Conservation (phyloP, 2,888 invertebrate genomes). For the Torymus texanus region DNA sequence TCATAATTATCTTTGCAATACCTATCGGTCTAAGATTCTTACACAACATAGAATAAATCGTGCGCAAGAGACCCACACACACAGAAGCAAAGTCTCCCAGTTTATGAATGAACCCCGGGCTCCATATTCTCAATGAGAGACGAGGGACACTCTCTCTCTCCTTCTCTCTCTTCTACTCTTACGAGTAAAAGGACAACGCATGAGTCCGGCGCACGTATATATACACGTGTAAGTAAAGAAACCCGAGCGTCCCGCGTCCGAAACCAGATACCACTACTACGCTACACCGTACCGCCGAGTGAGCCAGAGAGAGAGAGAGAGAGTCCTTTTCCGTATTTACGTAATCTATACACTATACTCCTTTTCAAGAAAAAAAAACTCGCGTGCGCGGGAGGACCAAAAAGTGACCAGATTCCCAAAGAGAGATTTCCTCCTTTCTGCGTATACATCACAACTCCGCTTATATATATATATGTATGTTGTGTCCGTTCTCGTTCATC, state of each 20-base stretch:
- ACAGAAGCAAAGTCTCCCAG: slow-evolving; percentile 15
- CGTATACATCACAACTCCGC: neutral
- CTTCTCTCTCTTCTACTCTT: no score
- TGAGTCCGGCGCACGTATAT: slow-evolving; percentile 9
- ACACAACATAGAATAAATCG: no score
- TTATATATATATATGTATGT: neutral
- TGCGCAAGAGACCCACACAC: no score
- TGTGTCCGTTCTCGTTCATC: neutral
- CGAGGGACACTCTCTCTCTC: slow-evolving; percentile 11
- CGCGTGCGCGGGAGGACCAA: neutral
- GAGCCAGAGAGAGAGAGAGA: neutral
- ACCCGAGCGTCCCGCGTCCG: slow-evolving; percentile 33
- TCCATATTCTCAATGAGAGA: slow-evolving; percentile 41
- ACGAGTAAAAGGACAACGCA: slow-evolving; percentile 35
- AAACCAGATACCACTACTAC: slow-evolving; percentile 45
- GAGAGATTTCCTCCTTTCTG: slow-evolving; percentile 41
- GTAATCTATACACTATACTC: slow-evolving; percentile 60
- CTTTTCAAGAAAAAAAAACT: slow-evolving; percentile 37
- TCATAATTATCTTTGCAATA: no score
- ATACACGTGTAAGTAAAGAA: slow-evolving; percentile 46
- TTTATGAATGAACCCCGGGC: slow-evolving; percentile 24
- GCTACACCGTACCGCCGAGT: neutral
- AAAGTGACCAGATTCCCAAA: slow-evolving; percentile 53
- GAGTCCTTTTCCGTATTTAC: slow-evolving; percentile 61
- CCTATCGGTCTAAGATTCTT: no score